Base-by-base conservation (phyloP, 2,888 invertebrate species). In the Drosophila lacicola region DNA sequence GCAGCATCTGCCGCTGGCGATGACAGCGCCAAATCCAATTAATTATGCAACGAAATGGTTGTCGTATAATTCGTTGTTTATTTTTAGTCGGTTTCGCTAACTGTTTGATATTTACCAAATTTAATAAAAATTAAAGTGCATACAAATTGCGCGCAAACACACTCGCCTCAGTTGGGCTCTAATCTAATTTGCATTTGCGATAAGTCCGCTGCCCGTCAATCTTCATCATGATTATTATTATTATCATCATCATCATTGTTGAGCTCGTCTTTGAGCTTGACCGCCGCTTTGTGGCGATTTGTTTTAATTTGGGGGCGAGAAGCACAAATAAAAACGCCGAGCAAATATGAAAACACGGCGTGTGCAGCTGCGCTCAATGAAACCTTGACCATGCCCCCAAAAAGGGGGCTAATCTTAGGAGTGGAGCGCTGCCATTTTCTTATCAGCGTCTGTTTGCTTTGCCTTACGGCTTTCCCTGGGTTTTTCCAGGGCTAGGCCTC, bases 141-240 rank as follows among this genome's bases (percentile, higher is more conserved):
- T 71, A 80, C 82, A 77, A 74, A 85, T 78, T 88, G 70, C 58
- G 70, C 58, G 65, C 49, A 17, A 17, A 45, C 2, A 14, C 25
- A 17, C 39, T 39, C 39, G 25, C 65, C 54, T 13, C 8, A 21
- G 47, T 49, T 42, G 4, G 39, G 44, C 47, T 69, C 65, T 88
- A 85, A 83, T 85, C 82, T 80, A 78, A 83, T 83, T 82, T 88
- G 78, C 80, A 88, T 85, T 88, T 69, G 66, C 78, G 85, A 78
- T 49, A 47, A 47, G 46, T 17, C 46, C 17, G 21, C 49, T 10
- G 46, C 34, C 45, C 55, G 65, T 54, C 82, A 71, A 71, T 74
- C 76, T 62, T 74, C 66, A 76, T 74, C 53, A 70, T 41, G 36
- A 60, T 70, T 70, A 62, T 41, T 14, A 39, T 51, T 29, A 70